These are phyloP conservation scores for Ryuthela nishihirai DNA, from an alignment of 2,888 invertebrate genomes.

Conservation along the genomic window DNA sequence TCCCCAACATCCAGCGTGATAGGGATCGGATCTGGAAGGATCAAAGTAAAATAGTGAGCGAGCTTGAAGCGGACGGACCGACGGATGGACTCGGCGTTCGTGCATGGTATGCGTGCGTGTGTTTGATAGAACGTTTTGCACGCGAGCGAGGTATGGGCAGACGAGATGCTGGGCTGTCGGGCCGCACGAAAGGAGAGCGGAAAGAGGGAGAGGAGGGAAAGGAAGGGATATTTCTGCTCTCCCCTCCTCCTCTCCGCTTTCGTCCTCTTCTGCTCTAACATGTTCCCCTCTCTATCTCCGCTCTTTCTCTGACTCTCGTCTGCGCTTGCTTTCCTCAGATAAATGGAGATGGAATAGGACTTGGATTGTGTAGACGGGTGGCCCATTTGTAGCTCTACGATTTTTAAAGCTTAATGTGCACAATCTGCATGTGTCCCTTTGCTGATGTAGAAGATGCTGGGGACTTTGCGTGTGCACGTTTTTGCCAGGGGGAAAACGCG, in stretches of 20 bases:
- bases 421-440: slow-evolving; percentile 38
- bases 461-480: too few species aligned
- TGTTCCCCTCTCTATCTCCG: not conserved
- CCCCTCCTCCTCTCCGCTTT: not conserved
- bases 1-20: slow-evolving; percentile 38
- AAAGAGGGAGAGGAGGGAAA: too few species aligned
- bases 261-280: not conserved
- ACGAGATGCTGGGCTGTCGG: too few species aligned
- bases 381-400: slow-evolving; percentile 34
- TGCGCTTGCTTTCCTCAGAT: slow-evolving; percentile 30
- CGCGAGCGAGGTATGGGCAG: too few species aligned
- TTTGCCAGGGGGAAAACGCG: too few species aligned
- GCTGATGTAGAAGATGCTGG: too few species aligned
- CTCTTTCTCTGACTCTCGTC: too few species aligned
- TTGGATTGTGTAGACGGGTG: slow-evolving; percentile 35
- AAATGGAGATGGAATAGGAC: slow-evolving; percentile 37
- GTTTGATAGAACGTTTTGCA: too few species aligned
- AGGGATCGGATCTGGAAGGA: slow-evolving; percentile 37
- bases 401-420: slow-evolving; percentile 37
- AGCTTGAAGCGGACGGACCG: slow-evolving; percentile 15
- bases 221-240: too few species aligned
- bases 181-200: too few species aligned
- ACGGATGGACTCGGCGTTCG: too few species aligned
- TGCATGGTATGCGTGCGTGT: too few species aligned
- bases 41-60: slow-evolving; percentile 37